Conservation (phyloP, 1,140 invertebrate genomes). For the Zaprionus vittiger region DNA sequence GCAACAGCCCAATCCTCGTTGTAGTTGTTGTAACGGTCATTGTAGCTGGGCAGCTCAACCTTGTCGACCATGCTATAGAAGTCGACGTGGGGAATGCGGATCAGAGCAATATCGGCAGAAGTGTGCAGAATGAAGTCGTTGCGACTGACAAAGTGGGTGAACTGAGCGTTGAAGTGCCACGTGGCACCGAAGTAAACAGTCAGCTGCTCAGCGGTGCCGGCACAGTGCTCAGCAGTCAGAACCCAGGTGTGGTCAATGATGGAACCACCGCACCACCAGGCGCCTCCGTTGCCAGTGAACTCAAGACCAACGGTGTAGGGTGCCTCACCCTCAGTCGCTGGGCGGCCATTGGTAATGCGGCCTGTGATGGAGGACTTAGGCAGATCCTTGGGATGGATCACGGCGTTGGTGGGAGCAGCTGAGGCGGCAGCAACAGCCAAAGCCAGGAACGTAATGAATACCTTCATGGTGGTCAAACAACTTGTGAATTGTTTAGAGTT, state of each 20-base stretch:
- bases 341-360: constrained; percentile 56
- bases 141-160: constrained; percentile 41
- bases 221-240: constrained; percentile 87
- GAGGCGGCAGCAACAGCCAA: constrained; percentile 40
- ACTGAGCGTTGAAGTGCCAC: constrained; percentile 56
- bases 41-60: constrained; percentile 58
- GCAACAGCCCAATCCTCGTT: constrained; percentile 52
- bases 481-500: not conserved
- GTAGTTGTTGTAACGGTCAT: constrained; percentile 54
- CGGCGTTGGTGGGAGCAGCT: constrained; percentile 12
- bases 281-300: constrained; percentile 72
- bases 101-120: constrained; percentile 56
- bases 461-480: constrained; percentile 26
- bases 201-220: constrained; percentile 41
- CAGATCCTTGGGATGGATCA: constrained; percentile 19
- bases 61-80: constrained; percentile 60
- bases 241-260: constrained; percentile 85
- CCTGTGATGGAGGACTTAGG: constrained; percentile 31
- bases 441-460: constrained; percentile 50
- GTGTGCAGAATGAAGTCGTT: constrained; percentile 51
- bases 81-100: constrained; percentile 58
- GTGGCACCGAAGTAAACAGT: constrained; percentile 71
- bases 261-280: constrained; percentile 83
- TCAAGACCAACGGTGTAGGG: constrained; percentile 85
- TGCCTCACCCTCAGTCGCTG: constrained; percentile 82